Percentiles rank a stretch among this genome's conserved stretches.
Evolutionary conservation across 2,113 vertebrate species (phyloP).

Genomic region (Ophiodon elongatus): DNA sequence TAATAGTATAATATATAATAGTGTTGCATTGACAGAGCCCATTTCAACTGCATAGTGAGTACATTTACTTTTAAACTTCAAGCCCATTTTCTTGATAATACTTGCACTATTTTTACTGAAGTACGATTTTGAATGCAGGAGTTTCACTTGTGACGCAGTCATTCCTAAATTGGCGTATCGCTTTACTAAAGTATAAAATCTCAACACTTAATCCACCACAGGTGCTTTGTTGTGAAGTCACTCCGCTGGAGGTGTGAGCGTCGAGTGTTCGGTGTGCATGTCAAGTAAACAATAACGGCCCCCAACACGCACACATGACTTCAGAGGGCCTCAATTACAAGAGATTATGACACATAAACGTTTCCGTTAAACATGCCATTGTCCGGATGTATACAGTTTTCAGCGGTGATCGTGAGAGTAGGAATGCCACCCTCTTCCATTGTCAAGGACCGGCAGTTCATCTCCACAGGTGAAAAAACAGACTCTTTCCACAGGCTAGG

Average conservation of each 20-base stretch:
- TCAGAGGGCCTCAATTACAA: constrained; percentile 77
- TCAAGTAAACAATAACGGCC: constrained; percentile 66
- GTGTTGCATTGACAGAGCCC: neutral
- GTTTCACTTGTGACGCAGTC: neutral
- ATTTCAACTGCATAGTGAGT: neutral
- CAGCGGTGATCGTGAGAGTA: constrained; percentile 58
- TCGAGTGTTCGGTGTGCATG: constrained; percentile 61
- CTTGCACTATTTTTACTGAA: neutral
- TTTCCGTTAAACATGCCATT: constrained; percentile 72
- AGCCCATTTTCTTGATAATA: neutral
- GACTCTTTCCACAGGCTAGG: constrained; percentile 68
- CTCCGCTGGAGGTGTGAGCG: constrained; percentile 49
- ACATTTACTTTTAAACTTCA: neutral
- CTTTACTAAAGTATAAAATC: neutral
- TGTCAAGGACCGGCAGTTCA: constrained; percentile 56
- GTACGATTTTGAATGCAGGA: neutral
- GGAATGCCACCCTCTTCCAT: constrained; percentile 54
- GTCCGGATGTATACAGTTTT: constrained; percentile 68
- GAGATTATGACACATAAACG: constrained; percentile 72
- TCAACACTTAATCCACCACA: neutral
- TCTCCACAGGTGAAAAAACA: constrained; percentile 57
- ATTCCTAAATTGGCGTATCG: neutral
- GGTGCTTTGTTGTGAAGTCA: constrained; percentile 39
- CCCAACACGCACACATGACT: constrained; percentile 59
- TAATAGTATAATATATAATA: neutral